These are phyloP conservation scores for Pollenia amentaria DNA, from an alignment of 2,888 invertebrate species.

Conservation along the genomic window DNA sequence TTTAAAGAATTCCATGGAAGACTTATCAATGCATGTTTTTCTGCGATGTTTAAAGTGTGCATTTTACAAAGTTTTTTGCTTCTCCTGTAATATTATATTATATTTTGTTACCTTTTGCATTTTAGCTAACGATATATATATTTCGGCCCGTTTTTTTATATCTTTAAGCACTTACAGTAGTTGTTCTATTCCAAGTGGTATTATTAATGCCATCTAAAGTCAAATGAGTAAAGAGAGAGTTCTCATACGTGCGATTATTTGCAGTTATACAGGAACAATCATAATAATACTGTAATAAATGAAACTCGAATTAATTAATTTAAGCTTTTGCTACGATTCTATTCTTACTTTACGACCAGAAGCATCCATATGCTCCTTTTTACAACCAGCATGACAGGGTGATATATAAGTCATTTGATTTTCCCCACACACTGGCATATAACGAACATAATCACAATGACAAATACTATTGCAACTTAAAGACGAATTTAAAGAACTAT, in stretches of 20 bases:
- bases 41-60: no score
- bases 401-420: conserved; percentile 89
- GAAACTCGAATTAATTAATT: background rate
- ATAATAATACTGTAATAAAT: conserved; percentile 71
- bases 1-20: no score
- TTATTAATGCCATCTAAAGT: conserved; percentile 26
- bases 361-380: conserved; percentile 78
- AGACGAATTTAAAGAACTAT: conserved; percentile 63
- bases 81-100: no score
- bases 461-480: conserved; percentile 87
- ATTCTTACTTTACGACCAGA: conserved; percentile 83
- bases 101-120: no score
- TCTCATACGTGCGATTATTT: conserved; percentile 1
- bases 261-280: conserved; percentile 76
- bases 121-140: no score
- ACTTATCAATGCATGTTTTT: no score
- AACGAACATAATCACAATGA: conserved; percentile 89
- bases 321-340: background rate
- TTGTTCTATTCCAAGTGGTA: conserved; percentile 22
- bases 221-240: conserved; percentile 29
- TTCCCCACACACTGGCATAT: conserved; percentile 89
- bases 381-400: conserved; percentile 91
- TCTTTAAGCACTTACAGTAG: conserved; percentile 42
- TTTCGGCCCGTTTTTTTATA: background rate
- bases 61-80: no score